Percentiles rank a stretch among this genome's conserved stretches.
Evolutionary conservation across 2,888 invertebrate genomes (phyloP).

Genomic region (Alloplasta piceator): DNA sequence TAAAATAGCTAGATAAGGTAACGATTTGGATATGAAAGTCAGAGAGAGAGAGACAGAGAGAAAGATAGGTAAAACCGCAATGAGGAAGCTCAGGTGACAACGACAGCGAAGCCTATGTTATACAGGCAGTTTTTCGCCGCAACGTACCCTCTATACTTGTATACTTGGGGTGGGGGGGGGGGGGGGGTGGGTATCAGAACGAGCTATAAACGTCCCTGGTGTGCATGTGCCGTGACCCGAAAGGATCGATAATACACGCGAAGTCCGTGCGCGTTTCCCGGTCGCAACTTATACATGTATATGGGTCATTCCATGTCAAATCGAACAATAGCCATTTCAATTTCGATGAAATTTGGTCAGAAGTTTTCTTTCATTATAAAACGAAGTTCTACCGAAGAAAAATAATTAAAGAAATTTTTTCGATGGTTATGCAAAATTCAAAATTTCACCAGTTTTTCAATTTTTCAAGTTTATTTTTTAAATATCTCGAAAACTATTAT

Average conservation of each 20-base stretch:
- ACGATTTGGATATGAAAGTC: too few relatives aligned
- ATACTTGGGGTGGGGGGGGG: not conserved
- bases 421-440: too few relatives aligned
- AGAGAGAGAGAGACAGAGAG: not conserved
- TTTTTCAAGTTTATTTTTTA: too few relatives aligned
- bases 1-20: too few relatives aligned
- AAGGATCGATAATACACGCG: constrained; percentile 60
- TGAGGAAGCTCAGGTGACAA: constrained; percentile 26
- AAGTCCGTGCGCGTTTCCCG: constrained; percentile 52
- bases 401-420: too few relatives aligned
- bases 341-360: too few relatives aligned
- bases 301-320: not conserved
- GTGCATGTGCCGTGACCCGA: constrained; percentile 48
- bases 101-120: constrained; percentile 25
- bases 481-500: too few relatives aligned
- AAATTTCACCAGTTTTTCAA: too few relatives aligned
- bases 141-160: not conserved
- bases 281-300: constrained; percentile 16
- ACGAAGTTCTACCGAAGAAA: too few relatives aligned
- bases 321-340: too few relatives aligned
- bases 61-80: not conserved
- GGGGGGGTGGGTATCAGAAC: not conserved
- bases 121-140: not conserved
- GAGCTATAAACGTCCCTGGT: constrained; percentile 30
- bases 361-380: too few relatives aligned